Base-by-base conservation (phyloP, 2,797 vertebrate genomes). In the Varecia variegata region DNA sequence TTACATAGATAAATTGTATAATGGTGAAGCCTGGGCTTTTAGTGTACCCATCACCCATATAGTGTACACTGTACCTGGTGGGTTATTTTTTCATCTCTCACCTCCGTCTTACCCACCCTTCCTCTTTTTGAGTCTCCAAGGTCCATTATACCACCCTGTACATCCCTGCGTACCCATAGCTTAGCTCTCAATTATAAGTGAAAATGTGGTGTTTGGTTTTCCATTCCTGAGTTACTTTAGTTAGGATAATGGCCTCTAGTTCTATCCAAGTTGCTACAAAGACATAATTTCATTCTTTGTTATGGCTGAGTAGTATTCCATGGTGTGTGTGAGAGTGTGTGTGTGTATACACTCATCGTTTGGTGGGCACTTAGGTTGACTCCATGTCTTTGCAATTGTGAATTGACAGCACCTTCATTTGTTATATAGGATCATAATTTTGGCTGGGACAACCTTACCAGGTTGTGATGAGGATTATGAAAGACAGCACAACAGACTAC, bases 371-470 rank as follows among this genome's bases (percentile, higher is more conserved):
- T 65, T 65, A n/a, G 32, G 17, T n/a, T n/a, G 62, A n/a, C 18
- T 65, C 62, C 62, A n/a, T 65, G 32, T 65, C 62, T 65, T 65
- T n/a, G 15, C 62, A 65, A n/a, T n/a, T 65, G 62, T n/a, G 32
- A 65, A 65, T 65, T 65, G 30, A 65, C 54, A 62, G 40, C 6
- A 52, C 90, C 54, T 92, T 95, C 38, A 32, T 79, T 50, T 92
- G 30, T 93, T 70, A 90, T 73, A 82, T 67, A 65, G 54, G 30
- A 76, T 76, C 77, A 50, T 93, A 84, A 93, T 70, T 93, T 45
- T 92, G 54, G 21, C 35, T 91, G 12, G 17, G 45, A 58, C 45
- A 92, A 70, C 18, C 76, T 93, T 86, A 62, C n/a, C 67, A 92
- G 27, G 23, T 70, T 80, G 45, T 25, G 17, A 30, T 73, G 18